Evolutionary conservation across 2,113 vertebrate species (phyloP).

Genomic region (Thinocorus orbignyianus): DNA sequence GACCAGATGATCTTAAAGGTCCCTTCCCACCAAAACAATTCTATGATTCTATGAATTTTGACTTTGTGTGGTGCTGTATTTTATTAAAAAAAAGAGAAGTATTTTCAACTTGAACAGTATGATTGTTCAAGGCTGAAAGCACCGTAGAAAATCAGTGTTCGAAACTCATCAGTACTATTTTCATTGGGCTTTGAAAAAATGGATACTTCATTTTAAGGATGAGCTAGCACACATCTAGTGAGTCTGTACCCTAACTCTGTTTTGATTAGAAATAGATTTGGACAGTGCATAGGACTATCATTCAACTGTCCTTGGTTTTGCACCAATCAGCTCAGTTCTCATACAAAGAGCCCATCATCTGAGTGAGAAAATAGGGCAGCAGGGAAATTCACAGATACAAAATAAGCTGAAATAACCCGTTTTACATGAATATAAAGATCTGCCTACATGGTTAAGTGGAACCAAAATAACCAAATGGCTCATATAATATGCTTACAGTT

Average conservation of each 20-base stretch:
- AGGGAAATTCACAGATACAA: neutral
- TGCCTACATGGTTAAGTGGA: slow-evolving; percentile 25
- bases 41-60: neutral
- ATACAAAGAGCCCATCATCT: neutral
- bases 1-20: too few species aligned
- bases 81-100: neutral
- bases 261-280: slow-evolving; percentile 42
- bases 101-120: neutral
- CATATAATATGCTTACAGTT: neutral
- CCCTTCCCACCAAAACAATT: too few species aligned
- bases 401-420: neutral
- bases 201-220: neutral
- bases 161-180: neutral
- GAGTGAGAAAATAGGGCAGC: slow-evolving; percentile 36
- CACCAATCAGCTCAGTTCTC: slow-evolving; percentile 14
- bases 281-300: neutral
- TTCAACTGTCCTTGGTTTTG: slow-evolving; percentile 21
- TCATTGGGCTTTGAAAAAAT: neutral
- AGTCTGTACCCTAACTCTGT: neutral
- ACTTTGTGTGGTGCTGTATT: neutral
- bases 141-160: neutral
- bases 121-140: neutral
- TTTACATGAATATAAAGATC: neutral
- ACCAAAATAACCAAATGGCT: slow-evolving; percentile 39
- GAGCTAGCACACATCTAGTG: neutral